Evolutionary conservation across 53 echinoderm and acorn worm species (phyloP).

Genomic region (Astropecten irregularis): DNA sequence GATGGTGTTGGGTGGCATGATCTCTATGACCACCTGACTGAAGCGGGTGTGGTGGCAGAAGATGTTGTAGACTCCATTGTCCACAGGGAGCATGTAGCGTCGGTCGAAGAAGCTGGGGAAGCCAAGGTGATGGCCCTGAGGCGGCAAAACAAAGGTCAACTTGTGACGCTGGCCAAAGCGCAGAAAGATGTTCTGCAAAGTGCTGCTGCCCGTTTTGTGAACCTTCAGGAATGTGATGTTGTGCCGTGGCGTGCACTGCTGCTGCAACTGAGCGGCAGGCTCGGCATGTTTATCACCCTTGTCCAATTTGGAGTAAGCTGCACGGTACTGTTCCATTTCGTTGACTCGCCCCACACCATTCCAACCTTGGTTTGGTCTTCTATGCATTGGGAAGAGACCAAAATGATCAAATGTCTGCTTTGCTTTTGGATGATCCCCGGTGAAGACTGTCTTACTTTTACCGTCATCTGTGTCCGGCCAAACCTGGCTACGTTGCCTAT

Average conservation of each 20-base stretch:
- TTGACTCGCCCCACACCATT: background rate
- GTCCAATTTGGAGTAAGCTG: background rate
- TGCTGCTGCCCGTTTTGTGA: slow-evolving; percentile 97
- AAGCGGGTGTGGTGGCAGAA: slow-evolving; percentile 96
- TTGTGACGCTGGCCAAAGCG: slow-evolving; percentile 86
- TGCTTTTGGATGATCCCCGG: no score
- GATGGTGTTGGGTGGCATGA: slow-evolving; percentile 87
- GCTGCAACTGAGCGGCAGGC: background rate
- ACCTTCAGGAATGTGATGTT: slow-evolving; percentile 93
- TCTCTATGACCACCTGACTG: slow-evolving; percentile 73
- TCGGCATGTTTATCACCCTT: background rate
- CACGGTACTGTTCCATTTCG: slow-evolving; percentile 12
- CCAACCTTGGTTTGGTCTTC: no score
- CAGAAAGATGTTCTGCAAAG: slow-evolving; percentile 93
- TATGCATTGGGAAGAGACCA: no score
- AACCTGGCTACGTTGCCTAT: no score
- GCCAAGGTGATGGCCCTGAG: slow-evolving; percentile 87
- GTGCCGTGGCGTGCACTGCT: slow-evolving; percentile 64
- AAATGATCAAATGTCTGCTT: no score
- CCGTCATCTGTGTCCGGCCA: no score
- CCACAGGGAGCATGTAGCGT: slow-evolving; percentile 72
- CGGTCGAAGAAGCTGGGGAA: slow-evolving; percentile 85
- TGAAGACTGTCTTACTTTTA: no score
- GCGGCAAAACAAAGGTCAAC: slow-evolving; percentile 85
- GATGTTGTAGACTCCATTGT: slow-evolving; percentile 76